Percentiles rank a stretch among this genome's conserved stretches.
These are phyloP conservation scores for Stichodactyla mertensii DNA, from an alignment of 64 coral and sea anemone species.

Conservation along the genomic window DNA sequence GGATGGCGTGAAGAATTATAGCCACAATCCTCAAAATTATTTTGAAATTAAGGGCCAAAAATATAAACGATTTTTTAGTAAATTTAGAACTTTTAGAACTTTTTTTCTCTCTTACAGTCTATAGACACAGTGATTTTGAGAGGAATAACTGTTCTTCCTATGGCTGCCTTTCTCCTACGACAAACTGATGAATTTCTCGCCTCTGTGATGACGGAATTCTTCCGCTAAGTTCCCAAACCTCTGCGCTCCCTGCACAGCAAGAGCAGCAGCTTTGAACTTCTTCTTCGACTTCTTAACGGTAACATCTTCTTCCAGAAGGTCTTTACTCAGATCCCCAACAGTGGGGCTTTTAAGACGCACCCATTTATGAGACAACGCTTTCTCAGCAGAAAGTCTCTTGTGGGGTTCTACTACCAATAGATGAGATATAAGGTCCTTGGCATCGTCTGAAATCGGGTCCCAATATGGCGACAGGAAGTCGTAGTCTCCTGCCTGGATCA, in stretches of 20 bases:
- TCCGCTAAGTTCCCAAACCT: conserved; percentile 77
- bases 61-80: too few relatives aligned
- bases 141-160: not conserved
- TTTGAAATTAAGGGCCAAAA: too few relatives aligned
- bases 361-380: conserved; percentile 79
- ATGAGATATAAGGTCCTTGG: conserved; percentile 80
- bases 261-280: conserved; percentile 78
- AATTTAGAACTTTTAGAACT: too few relatives aligned
- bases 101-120: too few relatives aligned
- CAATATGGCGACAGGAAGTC: conserved; percentile 89
- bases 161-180: not conserved
- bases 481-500: conserved; percentile 61
- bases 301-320: conserved; percentile 24
- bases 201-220: conserved; percentile 77
- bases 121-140: too few relatives aligned
- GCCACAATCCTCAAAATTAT: too few relatives aligned
- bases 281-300: conserved; percentile 21
- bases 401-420: conserved; percentile 65
- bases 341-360: conserved; percentile 30
- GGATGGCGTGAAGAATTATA: too few relatives aligned
- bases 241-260: conserved; percentile 76
- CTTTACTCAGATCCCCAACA: conserved; percentile 33
- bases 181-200: conserved; percentile 75
- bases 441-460: conserved; percentile 74
- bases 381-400: conserved; percentile 52